Evolutionary conservation across 2,888 invertebrate species (phyloP).

Genomic region (Tenthredo scrophulariae): DNA sequence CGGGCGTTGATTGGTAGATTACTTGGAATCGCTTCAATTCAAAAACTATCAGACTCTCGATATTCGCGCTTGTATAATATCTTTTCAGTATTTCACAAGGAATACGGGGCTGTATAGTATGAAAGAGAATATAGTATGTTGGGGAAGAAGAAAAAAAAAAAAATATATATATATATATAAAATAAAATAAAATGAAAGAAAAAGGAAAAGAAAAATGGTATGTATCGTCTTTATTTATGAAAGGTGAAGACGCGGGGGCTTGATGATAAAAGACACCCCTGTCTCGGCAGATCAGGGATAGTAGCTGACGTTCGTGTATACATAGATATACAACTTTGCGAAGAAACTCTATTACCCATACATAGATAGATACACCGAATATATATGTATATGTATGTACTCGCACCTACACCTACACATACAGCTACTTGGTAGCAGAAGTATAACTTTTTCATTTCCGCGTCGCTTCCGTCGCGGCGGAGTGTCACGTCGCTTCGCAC

Average conservation of each 20-base stretch:
- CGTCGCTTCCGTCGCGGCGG: slow-evolving; percentile 67
- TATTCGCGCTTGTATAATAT: neutral
- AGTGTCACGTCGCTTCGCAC: slow-evolving; percentile 62
- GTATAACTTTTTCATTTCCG: slow-evolving; percentile 77
- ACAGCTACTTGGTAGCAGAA: slow-evolving; percentile 55
- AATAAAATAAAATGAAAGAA: neutral
- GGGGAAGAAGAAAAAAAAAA: neutral
- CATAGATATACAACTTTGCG: neutral
- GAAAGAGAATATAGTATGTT: neutral
- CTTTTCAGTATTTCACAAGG: neutral
- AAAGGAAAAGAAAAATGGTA: neutral
- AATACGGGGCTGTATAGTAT: neutral
- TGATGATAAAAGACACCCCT: slow-evolving; percentile 35
- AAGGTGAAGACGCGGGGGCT: slow-evolving; percentile 22
- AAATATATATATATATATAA: too few species aligned
- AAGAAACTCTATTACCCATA: neutral
- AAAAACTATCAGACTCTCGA: neutral
- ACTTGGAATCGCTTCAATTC: neutral
- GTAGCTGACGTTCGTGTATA: neutral
- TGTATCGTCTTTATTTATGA: neutral
- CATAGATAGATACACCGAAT: neutral
- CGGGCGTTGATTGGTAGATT: neutral
- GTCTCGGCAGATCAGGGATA: slow-evolving; percentile 16
- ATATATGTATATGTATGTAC: neutral
- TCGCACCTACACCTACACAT: neutral